Base-by-base conservation (phyloP, 1,140 invertebrate species). In the Limonius californicus region DNA sequence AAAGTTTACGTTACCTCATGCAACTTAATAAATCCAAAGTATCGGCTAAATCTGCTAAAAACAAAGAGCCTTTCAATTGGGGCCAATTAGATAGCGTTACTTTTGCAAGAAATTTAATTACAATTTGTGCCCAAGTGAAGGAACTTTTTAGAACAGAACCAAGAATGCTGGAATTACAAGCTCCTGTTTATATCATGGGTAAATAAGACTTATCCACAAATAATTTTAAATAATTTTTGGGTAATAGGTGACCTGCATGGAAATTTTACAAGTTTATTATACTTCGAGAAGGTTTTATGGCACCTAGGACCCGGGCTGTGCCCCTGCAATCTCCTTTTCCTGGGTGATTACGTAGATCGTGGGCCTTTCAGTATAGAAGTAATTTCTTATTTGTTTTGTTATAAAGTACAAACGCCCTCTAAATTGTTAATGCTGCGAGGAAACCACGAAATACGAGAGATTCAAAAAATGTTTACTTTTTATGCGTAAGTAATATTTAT, bases 401-500 rank as follows among this genome's bases (percentile, higher is more conserved):
- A 86, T 62, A 88, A 88, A 72, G 64, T 86, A 30, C 74, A 85
- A 39, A 79, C 80, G 16, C 85, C 86, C n/a, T 67, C 74, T 8
- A 87, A 87, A 71, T 80, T 87, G 55, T 79, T 75, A 64, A 68
- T 88, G 8, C 64, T 88, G 11, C 71, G 86, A 62, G 86, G 86
- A 4, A 87, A 87, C 70, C 86, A 88, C 73, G 86, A 88, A 74
- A 78, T 87, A 7, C 68, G 85, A 39, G 77, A 78, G 67, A 80
- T 88, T 6, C 88, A 90, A 76, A 82, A 84, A 72, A 84, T 84
- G 80, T 89, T 89, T 70, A 84, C 84, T 2, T 91, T 90, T 75
- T 80, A 84, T 66, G 80, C 75, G 86, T 88, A 62, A 50, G 55
- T 61, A 18, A 9, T 6, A n/a, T 23, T 27, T 6, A 39, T 11